phyloP scores from a whole-genome alignment of 2,113 vertebrate genomes.

The Dolichallabes microphthalmus region DNA sequence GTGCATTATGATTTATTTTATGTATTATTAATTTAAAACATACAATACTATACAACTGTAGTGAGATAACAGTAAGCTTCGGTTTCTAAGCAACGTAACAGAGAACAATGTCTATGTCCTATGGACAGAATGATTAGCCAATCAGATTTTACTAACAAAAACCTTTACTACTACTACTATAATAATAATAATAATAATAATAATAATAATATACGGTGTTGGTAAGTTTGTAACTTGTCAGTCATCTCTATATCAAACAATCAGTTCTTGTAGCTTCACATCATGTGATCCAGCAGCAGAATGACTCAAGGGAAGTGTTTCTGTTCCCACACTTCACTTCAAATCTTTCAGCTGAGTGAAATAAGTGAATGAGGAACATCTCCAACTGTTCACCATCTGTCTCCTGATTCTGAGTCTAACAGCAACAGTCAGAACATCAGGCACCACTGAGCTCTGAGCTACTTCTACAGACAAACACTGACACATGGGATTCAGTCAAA shows the following conservation, averaged over 20 bases:
- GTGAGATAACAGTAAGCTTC: background rate
- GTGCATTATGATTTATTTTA: background rate
- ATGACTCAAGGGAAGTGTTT: background rate
- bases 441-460: slow-evolving; percentile 50
- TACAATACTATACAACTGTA: no score
- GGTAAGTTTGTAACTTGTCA: background rate
- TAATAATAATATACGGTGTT: no score
- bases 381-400: slow-evolving; percentile 23
- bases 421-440: slow-evolving; percentile 41
- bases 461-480: background rate
- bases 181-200: no score
- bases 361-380: slow-evolving; percentile 23
- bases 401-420: slow-evolving; percentile 33
- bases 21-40: no score
- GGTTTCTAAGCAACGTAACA: background rate
- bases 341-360: slow-evolving; percentile 17
- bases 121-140: background rate
- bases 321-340: slow-evolving; percentile 15
- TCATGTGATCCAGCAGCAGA: background rate
- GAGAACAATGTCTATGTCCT: no score
- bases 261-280: background rate
- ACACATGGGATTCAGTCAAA: background rate
- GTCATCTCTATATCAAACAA: background rate
- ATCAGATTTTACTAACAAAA: background rate
- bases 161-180: no score